Conservation (phyloP, 2,888 invertebrate genomes). For the Hirtodrosophila histrioides region DNA sequence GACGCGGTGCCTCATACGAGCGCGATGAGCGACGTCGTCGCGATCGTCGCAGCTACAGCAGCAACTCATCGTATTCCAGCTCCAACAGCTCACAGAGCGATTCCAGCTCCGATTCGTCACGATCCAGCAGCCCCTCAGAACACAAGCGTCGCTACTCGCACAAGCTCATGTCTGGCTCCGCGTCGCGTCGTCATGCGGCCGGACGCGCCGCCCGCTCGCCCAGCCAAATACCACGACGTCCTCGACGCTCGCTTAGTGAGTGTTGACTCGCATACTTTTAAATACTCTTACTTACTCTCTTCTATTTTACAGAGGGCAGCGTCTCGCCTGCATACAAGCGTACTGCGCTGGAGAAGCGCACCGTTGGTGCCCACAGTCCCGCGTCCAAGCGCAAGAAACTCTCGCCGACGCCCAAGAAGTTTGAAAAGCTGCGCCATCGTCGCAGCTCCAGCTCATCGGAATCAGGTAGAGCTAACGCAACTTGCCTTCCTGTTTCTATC, state of each 20-base stretch:
- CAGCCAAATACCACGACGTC: conserved; percentile 75
- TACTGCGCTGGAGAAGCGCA: conserved; percentile 76
- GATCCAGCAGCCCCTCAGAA: conserved; percentile 80
- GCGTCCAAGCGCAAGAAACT: conserved; percentile 80
- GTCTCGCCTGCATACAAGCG: conserved; percentile 76
- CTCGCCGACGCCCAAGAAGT: conserved; percentile 76
- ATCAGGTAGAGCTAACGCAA: conserved; percentile 69
- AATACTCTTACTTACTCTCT: not conserved
- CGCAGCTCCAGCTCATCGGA: conserved; percentile 83
- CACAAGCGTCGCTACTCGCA: conserved; percentile 82
- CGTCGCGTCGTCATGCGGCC: conserved; percentile 66
- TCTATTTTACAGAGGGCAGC: conserved; percentile 60
- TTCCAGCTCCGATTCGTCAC: conserved; percentile 84
- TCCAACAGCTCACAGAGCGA: conserved; percentile 91
- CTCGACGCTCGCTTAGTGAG: conserved; percentile 82
- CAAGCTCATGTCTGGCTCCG: conserved; percentile 65
- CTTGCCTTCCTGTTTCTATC: too few relatives aligned
- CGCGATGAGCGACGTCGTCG: conserved; percentile 81
- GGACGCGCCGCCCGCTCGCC: conserved; percentile 76
- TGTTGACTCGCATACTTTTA: not conserved
- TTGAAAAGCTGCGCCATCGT: conserved; percentile 74
- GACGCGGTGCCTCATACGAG: conserved; percentile 82
- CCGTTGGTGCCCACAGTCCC: conserved; percentile 71
- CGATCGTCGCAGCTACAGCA: conserved; percentile 84
- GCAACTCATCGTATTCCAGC: conserved; percentile 84